Evolutionary conservation across 2,113 vertebrate species (phyloP).

Genomic region (Vimba vimba): DNA sequence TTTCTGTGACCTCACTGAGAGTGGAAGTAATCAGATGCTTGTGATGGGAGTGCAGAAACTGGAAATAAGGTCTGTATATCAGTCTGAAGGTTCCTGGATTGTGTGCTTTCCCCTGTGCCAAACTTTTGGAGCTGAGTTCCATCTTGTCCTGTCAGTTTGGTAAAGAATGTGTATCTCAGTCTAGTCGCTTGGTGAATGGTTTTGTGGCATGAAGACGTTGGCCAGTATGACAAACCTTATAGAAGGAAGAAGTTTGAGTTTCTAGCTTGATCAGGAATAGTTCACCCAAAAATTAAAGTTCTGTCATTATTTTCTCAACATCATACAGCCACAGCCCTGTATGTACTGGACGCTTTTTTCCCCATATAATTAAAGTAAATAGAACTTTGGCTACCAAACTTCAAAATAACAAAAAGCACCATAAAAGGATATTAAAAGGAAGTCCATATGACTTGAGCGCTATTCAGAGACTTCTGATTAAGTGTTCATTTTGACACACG

Average conservation of each 20-base stretch:
- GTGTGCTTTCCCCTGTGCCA: not conserved
- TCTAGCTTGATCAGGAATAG: slow-evolving; percentile 1
- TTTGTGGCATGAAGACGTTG: slow-evolving; percentile 18
- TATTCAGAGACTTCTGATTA: too few species aligned
- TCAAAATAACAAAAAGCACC: too few species aligned
- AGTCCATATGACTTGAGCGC: too few species aligned
- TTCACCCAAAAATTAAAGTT: not conserved
- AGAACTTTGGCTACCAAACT: not conserved
- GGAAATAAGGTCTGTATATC: slow-evolving; percentile 10
- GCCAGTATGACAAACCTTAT: slow-evolving; percentile 5
- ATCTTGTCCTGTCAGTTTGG: slow-evolving; percentile 21
- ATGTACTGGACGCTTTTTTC: not conserved
- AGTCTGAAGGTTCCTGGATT: slow-evolving; percentile 2
- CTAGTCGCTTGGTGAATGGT: slow-evolving; percentile 17
- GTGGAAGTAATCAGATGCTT: slow-evolving; percentile 46
- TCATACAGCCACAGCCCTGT: not conserved
- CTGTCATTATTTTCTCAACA: not conserved
- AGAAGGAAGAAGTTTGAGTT: not conserved
- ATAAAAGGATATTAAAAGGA: too few species aligned
- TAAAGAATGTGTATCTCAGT: slow-evolving; percentile 8
- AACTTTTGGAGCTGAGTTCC: slow-evolving; percentile 17
- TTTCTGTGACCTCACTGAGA: slow-evolving; percentile 4
- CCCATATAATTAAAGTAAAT: not conserved
- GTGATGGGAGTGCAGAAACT: slow-evolving; percentile 31
- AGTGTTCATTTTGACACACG: too few species aligned